phyloP scores from a whole-genome alignment of 1,140 invertebrate genomes.

The Nasonia giraulti region DNA sequence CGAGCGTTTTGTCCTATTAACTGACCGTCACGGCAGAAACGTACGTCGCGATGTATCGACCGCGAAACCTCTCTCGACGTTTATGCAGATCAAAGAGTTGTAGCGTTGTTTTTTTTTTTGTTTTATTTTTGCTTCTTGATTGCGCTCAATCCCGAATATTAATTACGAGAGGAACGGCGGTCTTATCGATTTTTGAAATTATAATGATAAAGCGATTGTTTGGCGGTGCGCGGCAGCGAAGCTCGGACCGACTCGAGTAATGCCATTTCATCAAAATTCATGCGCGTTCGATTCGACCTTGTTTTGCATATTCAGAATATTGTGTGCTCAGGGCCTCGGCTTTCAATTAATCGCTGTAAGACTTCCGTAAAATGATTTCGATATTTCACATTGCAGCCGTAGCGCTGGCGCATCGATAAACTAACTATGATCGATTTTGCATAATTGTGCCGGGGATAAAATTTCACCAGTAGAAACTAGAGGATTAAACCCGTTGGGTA shows the following conservation, averaged over 20 bases:
- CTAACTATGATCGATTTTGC: background rate
- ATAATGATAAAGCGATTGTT: background rate
- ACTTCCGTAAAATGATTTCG: background rate
- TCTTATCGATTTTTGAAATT: background rate
- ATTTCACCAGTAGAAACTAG: background rate
- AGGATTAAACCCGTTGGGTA: background rate
- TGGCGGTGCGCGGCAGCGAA: too few species aligned
- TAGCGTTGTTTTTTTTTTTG: background rate
- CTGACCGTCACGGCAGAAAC: background rate
- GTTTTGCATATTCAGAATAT: background rate
- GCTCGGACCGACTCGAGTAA: too few species aligned
- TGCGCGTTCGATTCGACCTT: background rate
- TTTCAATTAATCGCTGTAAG: background rate
- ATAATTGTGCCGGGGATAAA: background rate
- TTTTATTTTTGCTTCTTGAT: too few species aligned
- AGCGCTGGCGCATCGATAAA: background rate
- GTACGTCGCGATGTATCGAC: background rate
- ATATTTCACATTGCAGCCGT: background rate
- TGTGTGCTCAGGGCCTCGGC: background rate
- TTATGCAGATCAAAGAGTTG: constrained; percentile 25
- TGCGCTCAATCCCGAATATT: background rate
- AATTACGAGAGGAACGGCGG: background rate
- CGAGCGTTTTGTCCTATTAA: constrained; percentile 9
- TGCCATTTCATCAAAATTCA: background rate
- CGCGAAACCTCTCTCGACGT: background rate